Evolutionary conservation across 2,888 invertebrate genomes (phyloP).

Genomic region (Dicycla oo): DNA sequence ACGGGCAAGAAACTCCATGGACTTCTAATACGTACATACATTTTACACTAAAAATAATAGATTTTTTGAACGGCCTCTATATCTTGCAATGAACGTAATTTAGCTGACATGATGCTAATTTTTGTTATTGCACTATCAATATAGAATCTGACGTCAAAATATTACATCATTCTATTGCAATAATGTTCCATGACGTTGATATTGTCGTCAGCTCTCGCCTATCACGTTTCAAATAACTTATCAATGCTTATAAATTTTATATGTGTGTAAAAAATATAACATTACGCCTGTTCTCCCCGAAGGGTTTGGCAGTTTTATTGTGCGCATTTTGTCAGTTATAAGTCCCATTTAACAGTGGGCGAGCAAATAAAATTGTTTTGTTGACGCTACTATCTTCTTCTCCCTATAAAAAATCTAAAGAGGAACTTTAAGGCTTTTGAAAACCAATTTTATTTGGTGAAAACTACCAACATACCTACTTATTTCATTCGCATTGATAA

Average conservation of each 20-base stretch:
- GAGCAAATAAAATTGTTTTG: neutral
- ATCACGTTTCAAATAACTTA: conserved; percentile 17
- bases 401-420: neutral
- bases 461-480: neutral
- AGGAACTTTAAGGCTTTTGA: neutral
- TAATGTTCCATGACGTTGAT: neutral
- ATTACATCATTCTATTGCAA: neutral
- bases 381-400: neutral
- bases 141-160: neutral
- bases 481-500: conserved; percentile 15
- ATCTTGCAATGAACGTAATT: neutral
- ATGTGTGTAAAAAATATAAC: neutral
- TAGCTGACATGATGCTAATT: neutral
- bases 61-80: neutral
- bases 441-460: neutral
- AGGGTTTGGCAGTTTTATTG: neutral
- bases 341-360: neutral
- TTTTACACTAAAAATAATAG: neutral
- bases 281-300: neutral
- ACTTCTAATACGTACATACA: neutral
- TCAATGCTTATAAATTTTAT: conserved; percentile 18
- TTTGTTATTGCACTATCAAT: neutral
- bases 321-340: neutral
- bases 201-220: neutral
- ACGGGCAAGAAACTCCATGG: neutral